Evolutionary conservation across 2,113 vertebrate species (phyloP), one percentile per base, ranked within the genome.

Genomic region (Halichoeres trimaculatus): DNA sequence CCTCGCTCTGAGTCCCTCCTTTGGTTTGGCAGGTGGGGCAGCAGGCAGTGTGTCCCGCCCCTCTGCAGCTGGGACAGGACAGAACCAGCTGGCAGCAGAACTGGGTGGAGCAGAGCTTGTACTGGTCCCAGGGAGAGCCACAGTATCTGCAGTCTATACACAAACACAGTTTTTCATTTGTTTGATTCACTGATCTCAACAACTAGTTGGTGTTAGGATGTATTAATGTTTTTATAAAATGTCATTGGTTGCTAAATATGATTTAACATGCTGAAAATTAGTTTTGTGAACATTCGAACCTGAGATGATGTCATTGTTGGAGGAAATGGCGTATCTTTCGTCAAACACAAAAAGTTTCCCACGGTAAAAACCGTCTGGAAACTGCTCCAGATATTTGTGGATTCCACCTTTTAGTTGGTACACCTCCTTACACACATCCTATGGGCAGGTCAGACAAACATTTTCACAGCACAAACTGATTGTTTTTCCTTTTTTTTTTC

Each of bases 291-390:
- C 11, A 64, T 17, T 85, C 94, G 80, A 85, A 98, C 98, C 96
- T 93, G 96, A 95, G 80, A 99, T 93, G 69, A 97, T 26, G 22
- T 97, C 95, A 26, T 74, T 58, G 77, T 96, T 98, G 80, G 95
- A 96, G 77, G 94, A 93, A 79, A 99, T 96, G 83, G 97, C 80
- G n/a, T 95, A 98, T 65, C 98, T 97, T 43, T 97, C 95, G 78
- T 99, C 98, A 82, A 99, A 99, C 45, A 99, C 97, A 83, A 99
- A 99, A 52, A 99, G 94, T 87, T 99, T 99, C 45, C 98, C 98
- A 20, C 94, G 93, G 88, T 97, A 99, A 92, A 97, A 98, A 12
- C 98, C 98, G 19, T 97, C 91, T 1, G 98, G 97, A 90, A 96
- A 99, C 70, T 90, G 93, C 86, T 99, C 97, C 85, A 99, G 89